Conservation (phyloP, 1,140 invertebrate species). For the Scylla paramamosain region DNA sequence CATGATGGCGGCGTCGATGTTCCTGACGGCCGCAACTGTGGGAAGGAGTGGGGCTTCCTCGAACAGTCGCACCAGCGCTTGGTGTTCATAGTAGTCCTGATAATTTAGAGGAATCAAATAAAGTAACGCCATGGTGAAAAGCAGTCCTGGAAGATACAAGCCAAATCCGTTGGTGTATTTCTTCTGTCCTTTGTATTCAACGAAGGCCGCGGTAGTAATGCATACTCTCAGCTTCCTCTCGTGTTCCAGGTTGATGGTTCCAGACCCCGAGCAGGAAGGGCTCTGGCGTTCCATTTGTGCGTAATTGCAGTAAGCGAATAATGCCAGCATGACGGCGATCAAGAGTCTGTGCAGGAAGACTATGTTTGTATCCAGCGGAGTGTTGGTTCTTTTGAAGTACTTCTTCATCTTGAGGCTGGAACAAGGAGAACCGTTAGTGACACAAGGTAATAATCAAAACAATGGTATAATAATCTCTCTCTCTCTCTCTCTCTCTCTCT, state of each 20-base stretch:
- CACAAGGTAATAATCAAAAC: too few species aligned
- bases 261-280: background rate
- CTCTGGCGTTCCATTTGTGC: background rate
- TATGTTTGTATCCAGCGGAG: background rate
- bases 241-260: background rate
- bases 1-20: background rate
- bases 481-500: too few species aligned
- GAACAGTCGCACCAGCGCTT: background rate
- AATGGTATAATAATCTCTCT: too few species aligned
- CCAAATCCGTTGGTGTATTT: background rate
- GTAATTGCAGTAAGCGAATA: background rate
- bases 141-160: background rate
- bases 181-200: background rate
- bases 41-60: background rate
- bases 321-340: background rate
- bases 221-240: background rate
- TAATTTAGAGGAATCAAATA: background rate
- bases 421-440: too few species aligned
- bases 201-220: background rate
- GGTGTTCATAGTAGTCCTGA: background rate
- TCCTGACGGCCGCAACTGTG: background rate
- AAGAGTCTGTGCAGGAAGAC: background rate
- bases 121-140: background rate
- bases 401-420: background rate
- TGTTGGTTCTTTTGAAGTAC: background rate